phyloP scores from a whole-genome alignment of 1,140 invertebrate species.

The Cyphomyrmex costatus region DNA sequence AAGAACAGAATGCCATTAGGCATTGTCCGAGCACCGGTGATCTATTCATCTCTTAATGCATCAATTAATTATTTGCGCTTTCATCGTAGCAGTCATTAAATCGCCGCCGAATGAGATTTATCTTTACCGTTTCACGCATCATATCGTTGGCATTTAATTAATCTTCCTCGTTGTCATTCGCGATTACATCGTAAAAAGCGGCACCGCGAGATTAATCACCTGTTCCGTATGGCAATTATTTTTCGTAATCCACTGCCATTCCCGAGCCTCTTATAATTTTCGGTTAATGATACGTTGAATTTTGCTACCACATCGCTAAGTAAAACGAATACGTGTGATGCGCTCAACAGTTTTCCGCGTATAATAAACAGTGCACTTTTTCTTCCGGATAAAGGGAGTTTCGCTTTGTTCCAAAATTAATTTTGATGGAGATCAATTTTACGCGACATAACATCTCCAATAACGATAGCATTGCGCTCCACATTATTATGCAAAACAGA shows the following conservation, averaged over 20 bases:
- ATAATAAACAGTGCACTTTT: constrained; percentile 32
- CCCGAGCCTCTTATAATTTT: constrained; percentile 59
- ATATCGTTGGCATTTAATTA: constrained; percentile 43
- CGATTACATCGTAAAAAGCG: constrained; percentile 38
- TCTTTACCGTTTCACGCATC: constrained; percentile 14
- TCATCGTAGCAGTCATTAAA: neutral
- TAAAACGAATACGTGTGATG: constrained; percentile 33
- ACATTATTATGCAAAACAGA: neutral
- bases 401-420: constrained; percentile 17
- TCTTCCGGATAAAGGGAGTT: neutral
- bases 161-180: constrained; percentile 50
- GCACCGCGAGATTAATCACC: constrained; percentile 45
- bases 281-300: constrained; percentile 49
- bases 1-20: neutral
- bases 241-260: constrained; percentile 33
- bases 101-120: constrained; percentile 17
- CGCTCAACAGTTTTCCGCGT: constrained; percentile 19
- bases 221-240: constrained; percentile 9
- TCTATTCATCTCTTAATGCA: constrained; percentile 35
- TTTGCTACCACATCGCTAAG: neutral
- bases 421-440: constrained; percentile 44
- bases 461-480: neutral
- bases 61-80: constrained; percentile 47
- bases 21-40: neutral
- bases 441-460: neutral